Percentiles rank a stretch among this genome's conserved stretches.
These are phyloP conservation scores for Amblyopsis hoosieri DNA, from an alignment of 2,797 vertebrate species.

Conservation along the genomic window DNA sequence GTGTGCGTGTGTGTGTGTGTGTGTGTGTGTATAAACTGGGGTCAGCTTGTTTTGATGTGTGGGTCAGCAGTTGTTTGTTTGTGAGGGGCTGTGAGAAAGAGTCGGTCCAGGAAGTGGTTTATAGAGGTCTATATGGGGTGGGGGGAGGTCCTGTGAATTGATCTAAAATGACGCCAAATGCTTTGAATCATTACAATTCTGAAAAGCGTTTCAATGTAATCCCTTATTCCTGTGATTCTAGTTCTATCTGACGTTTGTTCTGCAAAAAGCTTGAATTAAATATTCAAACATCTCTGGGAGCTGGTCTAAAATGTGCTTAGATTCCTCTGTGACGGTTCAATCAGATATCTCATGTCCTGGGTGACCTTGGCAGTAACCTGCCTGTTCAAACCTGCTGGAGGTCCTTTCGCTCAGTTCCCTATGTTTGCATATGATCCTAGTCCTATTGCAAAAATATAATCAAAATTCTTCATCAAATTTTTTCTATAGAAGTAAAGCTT, in stretches of 20 bases:
- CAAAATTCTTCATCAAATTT: slow-evolving; percentile 5
- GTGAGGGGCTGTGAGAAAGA: not conserved
- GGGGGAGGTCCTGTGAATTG: not conserved
- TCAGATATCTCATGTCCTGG: not conserved
- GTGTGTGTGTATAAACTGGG: not conserved
- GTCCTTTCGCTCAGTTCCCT: slow-evolving; percentile 12
- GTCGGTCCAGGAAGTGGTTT: slow-evolving; percentile 31
- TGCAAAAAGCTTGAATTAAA: not conserved
- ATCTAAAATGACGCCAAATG: too few species aligned
- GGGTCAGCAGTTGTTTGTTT: not conserved
- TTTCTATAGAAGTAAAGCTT: not conserved
- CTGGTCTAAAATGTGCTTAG: not conserved
- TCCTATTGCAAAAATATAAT: slow-evolving; percentile 21
- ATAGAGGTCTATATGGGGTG: not conserved
- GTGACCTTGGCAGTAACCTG: not conserved
- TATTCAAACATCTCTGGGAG: not conserved
- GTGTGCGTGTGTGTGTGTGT: not conserved
- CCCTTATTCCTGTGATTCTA: not conserved
- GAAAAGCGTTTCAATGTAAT: not conserved
- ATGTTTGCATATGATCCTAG: not conserved
- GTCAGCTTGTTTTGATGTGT: not conserved
- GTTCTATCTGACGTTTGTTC: not conserved
- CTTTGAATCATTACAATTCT: too few species aligned
- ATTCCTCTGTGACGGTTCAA: not conserved
- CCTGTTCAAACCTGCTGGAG: not conserved